Evolutionary conservation across 2,797 vertebrate genomes (phyloP).

Genomic region (Gallinago stenura): DNA sequence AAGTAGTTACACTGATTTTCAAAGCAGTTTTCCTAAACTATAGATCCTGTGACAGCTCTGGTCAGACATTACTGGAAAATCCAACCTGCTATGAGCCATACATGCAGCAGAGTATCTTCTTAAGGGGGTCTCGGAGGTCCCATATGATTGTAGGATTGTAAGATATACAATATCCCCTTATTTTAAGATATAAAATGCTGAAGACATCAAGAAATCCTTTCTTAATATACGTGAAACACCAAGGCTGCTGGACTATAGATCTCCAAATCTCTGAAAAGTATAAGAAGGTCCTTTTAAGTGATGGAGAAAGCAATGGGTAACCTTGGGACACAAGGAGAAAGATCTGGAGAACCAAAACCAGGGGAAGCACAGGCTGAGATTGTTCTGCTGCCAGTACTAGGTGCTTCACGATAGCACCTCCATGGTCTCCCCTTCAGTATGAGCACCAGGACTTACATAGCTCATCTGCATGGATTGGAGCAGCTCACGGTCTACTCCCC

Average conservation of each 20-base stretch:
- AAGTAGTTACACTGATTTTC: neutral
- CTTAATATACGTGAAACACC: neutral
- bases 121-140: neutral
- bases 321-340: neutral
- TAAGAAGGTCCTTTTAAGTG: neutral
- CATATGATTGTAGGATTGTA: neutral
- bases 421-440: neutral
- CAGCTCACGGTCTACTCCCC: neutral
- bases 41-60: neutral
- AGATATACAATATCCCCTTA: too few species aligned
- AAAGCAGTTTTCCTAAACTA: neutral
- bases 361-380: neutral
- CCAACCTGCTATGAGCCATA: neutral
- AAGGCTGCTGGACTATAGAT: neutral
- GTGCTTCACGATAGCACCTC: neutral
- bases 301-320: neutral
- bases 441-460: neutral
- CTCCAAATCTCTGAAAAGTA: neutral
- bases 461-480: neutral
- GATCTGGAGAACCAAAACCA: neutral
- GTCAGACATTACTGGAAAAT: neutral
- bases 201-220: neutral
- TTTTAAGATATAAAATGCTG: neutral
- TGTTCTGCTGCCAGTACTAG: neutral
- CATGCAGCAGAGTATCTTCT: accelerated